phyloP scores from a whole-genome alignment of 2,113 vertebrate species.

The Ibidorhyncha struthersii region DNA sequence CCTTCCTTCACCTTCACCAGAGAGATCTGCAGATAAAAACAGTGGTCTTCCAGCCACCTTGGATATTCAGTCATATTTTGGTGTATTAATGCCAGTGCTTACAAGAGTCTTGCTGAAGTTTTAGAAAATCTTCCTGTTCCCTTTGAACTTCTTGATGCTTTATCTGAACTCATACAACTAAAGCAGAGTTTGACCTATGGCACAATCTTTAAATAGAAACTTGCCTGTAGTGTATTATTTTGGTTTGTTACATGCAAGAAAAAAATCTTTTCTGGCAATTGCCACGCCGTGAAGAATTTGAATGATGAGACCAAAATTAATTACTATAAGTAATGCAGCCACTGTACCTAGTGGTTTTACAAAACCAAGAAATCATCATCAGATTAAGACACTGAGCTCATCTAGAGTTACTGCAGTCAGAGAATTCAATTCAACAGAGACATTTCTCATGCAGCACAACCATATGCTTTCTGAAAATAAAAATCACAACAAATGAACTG shows the following conservation, averaged over 20 bases:
- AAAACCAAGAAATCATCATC: neutral
- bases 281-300: neutral
- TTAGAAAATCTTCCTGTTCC: neutral
- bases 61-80: neutral
- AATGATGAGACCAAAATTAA: neutral
- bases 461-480: neutral
- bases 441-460: neutral
- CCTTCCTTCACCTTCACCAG: neutral
- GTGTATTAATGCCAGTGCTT: neutral
- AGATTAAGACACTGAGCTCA: neutral
- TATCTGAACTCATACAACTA: neutral
- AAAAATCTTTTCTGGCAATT: neutral
- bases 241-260: neutral
- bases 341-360: neutral
- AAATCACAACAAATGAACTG: slow-evolving; percentile 23
- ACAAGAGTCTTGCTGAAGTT: neutral
- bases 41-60: neutral
- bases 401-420: neutral
- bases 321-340: neutral
- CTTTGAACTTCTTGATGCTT: neutral
- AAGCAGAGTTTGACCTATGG: neutral
- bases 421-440: neutral
- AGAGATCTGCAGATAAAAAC: neutral
- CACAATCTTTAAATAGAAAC: neutral
- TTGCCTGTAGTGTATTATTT: neutral